A percentile compares a stretch with the other conserved stretches of the same genome.
Evolutionary conservation across 2,888 invertebrate genomes (phyloP).

Genomic region (Drosophila nr. fundita): DNA sequence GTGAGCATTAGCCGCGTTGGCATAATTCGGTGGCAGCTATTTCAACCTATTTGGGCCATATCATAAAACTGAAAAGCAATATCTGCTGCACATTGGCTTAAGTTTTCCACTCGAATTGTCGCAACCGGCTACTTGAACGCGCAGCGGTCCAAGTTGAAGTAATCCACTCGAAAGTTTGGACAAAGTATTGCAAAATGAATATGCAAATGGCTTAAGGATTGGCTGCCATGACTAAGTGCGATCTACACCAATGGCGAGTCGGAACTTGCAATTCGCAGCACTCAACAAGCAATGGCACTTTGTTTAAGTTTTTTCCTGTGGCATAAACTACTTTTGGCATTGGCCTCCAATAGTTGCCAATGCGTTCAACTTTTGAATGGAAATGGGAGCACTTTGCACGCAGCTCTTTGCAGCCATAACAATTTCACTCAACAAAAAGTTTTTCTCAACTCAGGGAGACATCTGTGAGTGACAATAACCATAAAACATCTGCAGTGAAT

Average conservation of each 20-base stretch:
- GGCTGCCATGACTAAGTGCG: constrained; percentile 44
- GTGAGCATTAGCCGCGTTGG: constrained; percentile 30
- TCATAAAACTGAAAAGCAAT: constrained; percentile 50
- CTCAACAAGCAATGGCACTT: constrained; percentile 66
- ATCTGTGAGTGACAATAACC: constrained; percentile 4
- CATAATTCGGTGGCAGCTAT: constrained; percentile 9
- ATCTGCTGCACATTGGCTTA: constrained; percentile 38
- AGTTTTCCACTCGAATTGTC: constrained; percentile 50
- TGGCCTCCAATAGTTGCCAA: constrained; percentile 40
- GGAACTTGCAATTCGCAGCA: constrained; percentile 8
- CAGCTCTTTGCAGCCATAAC: constrained; percentile 36
- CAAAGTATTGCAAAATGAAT: constrained; percentile 75
- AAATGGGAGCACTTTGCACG: constrained; percentile 44
- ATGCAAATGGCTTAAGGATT: constrained; percentile 66
- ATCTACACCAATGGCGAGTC: constrained; percentile 11
- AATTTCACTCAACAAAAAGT: constrained; percentile 25
- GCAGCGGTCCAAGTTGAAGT: constrained; percentile 38
- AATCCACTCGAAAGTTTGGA: constrained; percentile 52
- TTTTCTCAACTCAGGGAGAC: constrained; percentile 17
- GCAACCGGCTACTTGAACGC: constrained; percentile 20
- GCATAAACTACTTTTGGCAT: constrained; percentile 52
- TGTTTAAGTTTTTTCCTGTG: constrained; percentile 59
- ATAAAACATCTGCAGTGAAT: not conserved
- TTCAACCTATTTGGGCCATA: constrained; percentile 20
- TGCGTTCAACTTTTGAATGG: constrained; percentile 45